Evolutionary conservation across 2,113 vertebrate genomes (phyloP).

Genomic region (Clinocottus analis): DNA sequence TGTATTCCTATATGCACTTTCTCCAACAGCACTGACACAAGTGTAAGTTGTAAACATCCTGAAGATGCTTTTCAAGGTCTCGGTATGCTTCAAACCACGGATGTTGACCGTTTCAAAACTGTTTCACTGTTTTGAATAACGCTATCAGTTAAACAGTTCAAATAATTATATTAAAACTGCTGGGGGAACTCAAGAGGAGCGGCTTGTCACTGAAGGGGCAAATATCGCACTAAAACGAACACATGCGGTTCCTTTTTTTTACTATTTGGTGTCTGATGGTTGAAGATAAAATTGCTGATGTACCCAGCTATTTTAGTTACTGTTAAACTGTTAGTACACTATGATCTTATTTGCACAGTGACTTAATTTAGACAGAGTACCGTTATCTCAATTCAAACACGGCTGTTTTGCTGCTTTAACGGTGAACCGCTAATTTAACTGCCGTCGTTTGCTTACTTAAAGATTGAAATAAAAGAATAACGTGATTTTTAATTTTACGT

Average conservation of each 20-base stretch:
- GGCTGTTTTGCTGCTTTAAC: too few species aligned
- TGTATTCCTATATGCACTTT: slow-evolving; percentile 63
- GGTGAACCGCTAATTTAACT: too few species aligned
- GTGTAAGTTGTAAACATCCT: slow-evolving; percentile 19
- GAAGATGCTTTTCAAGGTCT: slow-evolving; percentile 32
- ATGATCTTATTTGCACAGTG: too few species aligned
- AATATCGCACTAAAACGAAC: neutral
- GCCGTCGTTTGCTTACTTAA: too few species aligned
- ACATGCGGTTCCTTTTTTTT: neutral
- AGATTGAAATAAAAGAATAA: too few species aligned
- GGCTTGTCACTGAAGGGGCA: neutral
- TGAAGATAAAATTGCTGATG: neutral
- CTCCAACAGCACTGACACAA: slow-evolving; percentile 51
- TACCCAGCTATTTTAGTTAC: neutral
- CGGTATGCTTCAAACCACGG: slow-evolving; percentile 48
- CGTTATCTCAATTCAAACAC: too few species aligned
- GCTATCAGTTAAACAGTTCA: neutral
- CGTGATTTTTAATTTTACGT: too few species aligned
- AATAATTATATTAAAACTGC: neutral
- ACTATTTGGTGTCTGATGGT: neutral
- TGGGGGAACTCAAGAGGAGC: neutral
- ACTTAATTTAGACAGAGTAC: too few species aligned
- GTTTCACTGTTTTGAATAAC: neutral
- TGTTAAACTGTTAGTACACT: neutral
- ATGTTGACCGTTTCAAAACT: neutral